phyloP scores from a whole-genome alignment of 2,888 invertebrate species.

The Acanthosepion lycidas region DNA sequence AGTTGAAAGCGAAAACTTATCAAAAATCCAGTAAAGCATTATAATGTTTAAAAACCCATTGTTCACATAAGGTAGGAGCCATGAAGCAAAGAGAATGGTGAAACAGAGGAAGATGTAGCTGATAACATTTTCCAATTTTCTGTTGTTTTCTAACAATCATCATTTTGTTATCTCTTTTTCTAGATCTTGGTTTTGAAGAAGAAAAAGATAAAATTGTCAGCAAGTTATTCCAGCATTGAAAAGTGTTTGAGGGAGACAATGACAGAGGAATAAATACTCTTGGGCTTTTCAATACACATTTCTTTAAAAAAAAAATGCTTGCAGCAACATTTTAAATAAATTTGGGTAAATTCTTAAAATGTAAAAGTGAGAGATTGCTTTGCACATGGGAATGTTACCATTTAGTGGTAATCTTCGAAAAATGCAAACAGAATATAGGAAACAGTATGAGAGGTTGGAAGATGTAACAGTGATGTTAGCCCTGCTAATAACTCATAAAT shows the following conservation, averaged over 20 bases:
- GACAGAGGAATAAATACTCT: neutral
- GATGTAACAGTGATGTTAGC: neutral
- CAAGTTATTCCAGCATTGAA: neutral
- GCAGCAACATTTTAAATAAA: neutral
- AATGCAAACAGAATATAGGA: neutral
- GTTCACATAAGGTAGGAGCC: neutral
- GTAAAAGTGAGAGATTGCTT: neutral
- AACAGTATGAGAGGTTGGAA: neutral
- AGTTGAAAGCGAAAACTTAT: constrained; percentile 33
- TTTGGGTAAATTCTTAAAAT: neutral
- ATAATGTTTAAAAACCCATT: neutral
- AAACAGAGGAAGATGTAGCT: constrained; percentile 14
- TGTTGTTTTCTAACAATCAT: constrained; percentile 8
- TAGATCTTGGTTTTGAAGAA: neutral
- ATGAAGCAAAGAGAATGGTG: neutral
- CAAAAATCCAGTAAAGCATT: constrained; percentile 4
- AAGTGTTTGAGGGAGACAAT: neutral
- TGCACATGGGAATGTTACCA: neutral
- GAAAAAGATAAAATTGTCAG: constrained; percentile 12
- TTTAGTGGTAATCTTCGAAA: neutral
- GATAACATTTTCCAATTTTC: constrained; percentile 11
- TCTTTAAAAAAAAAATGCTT: neutral
- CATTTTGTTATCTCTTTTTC: neutral
- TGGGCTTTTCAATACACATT: constrained; percentile 11
- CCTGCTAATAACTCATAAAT: too few species aligned